Evolutionary conservation across 2,797 vertebrate species (phyloP).

Genomic region (Gadopsis marmoratus): DNA sequence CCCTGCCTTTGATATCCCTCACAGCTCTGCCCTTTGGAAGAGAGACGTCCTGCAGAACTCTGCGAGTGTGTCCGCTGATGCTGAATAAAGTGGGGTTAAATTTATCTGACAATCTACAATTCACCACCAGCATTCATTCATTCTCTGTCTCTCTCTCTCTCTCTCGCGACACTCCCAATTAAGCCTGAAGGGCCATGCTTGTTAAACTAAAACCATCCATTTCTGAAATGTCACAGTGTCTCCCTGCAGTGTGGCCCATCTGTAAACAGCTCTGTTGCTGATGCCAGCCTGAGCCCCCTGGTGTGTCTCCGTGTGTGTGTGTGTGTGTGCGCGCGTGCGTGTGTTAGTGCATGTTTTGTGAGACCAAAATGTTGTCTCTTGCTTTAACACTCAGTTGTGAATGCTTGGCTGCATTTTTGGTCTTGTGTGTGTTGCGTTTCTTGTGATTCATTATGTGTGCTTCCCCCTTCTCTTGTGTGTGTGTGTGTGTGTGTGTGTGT

Average conservation of each 20-base stretch:
- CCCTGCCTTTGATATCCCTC: constrained; percentile 19
- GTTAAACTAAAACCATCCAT: constrained; percentile 80
- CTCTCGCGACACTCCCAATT: constrained; percentile 75
- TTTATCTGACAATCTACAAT: constrained; percentile 48
- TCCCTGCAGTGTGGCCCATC: constrained; percentile 74
- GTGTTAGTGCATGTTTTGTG: constrained; percentile 51
- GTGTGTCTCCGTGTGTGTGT: constrained; percentile 59
- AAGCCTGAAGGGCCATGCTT: constrained; percentile 74
- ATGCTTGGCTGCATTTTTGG: constrained; percentile 32
- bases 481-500: constrained; percentile 38
- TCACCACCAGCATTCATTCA: constrained; percentile 4
- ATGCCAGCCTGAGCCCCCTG: constrained; percentile 62
- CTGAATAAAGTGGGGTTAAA: constrained; percentile 62
- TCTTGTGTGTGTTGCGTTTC: constrained; percentile 9
- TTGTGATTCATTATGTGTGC: constrained; percentile 51
- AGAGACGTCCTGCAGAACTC: constrained; percentile 27
- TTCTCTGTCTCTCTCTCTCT: constrained; percentile 1
- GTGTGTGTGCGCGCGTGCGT: constrained; percentile 54
- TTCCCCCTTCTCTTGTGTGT: neutral
- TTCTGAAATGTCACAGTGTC: constrained; percentile 81
- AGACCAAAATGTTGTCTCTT: constrained; percentile 52
- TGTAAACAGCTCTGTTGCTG: constrained; percentile 74
- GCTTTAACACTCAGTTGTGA: constrained; percentile 45
- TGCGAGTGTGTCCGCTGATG: constrained; percentile 24
- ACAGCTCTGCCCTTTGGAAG: constrained; percentile 21